phyloP scores from a whole-genome alignment of 2,888 invertebrate species.

The Meloe dianella region DNA sequence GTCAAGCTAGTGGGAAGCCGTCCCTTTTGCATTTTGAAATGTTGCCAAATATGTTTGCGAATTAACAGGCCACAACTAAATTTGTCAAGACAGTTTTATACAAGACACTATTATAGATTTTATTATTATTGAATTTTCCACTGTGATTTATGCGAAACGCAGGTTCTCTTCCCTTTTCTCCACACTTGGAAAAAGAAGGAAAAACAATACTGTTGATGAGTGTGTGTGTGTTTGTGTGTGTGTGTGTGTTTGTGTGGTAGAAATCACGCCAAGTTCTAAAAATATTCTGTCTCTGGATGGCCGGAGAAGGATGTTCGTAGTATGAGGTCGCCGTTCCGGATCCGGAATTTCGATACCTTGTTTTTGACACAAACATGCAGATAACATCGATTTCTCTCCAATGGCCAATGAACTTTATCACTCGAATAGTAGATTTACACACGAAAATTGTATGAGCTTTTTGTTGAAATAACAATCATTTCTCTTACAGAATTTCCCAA shows the following conservation, averaged over 20 bases:
- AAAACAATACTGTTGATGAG: constrained; percentile 21
- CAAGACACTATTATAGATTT: background rate
- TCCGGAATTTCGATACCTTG: constrained; percentile 35
- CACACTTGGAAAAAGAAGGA: background rate
- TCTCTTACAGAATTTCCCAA: too few species aligned
- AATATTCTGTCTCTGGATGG: constrained; percentile 27
- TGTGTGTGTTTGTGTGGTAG: constrained; percentile 13
- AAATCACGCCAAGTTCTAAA: constrained; percentile 21
- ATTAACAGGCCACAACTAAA: background rate
- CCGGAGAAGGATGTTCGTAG: background rate
- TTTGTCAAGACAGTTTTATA: too few species aligned
- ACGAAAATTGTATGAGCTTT: too few species aligned
- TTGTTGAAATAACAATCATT: too few species aligned
- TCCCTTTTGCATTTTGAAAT: background rate
- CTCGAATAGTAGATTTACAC: constrained; percentile 10
- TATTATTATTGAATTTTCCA: background rate
- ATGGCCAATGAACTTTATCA: constrained; percentile 34
- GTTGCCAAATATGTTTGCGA: background rate
- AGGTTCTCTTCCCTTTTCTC: background rate
- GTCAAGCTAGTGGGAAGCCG: background rate
- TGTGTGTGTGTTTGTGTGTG: constrained; percentile 6
- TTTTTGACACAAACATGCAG: constrained; percentile 45
- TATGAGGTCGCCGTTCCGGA: constrained; percentile 16
- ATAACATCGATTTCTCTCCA: constrained; percentile 40
- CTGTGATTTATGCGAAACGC: too few species aligned